Evolutionary conservation across 2,797 vertebrate species (phyloP).

Genomic region (Delichon dasypus): DNA sequence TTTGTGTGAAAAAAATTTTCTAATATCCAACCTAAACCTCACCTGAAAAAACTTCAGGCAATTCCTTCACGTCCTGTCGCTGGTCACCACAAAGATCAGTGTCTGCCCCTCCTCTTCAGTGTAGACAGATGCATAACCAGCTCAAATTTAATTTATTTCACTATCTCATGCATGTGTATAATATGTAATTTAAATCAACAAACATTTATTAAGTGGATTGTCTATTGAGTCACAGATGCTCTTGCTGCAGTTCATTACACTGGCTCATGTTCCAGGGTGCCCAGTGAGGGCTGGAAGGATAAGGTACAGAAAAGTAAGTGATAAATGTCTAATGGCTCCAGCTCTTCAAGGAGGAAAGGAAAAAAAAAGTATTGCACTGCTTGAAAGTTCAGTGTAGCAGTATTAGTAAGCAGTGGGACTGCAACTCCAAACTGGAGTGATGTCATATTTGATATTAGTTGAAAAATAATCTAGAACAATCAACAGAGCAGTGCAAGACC

Average conservation of each 20-base stretch:
- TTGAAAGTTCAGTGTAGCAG: not conserved
- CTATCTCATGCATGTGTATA: not conserved
- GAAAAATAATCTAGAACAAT: not conserved
- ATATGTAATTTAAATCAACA: conserved; percentile 51
- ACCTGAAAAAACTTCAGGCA: not conserved
- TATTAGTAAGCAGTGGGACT: not conserved
- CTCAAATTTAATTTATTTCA: conserved; percentile 25
- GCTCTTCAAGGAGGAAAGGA: not conserved
- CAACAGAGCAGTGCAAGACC: not conserved
- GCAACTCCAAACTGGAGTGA: not conserved
- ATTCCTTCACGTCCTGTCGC: not conserved
- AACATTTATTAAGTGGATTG: conserved; percentile 29
- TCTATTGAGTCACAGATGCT: conserved; percentile 9
- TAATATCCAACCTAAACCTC: not conserved
- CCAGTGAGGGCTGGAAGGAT: not conserved
- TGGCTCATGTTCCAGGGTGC: not conserved
- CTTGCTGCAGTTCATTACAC: not conserved
- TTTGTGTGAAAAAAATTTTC: not conserved
- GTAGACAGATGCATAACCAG: not conserved
- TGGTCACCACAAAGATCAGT: not conserved
- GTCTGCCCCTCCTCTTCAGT: not conserved
- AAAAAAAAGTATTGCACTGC: not conserved
- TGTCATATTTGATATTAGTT: not conserved
- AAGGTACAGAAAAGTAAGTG: not conserved
- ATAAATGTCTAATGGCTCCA: not conserved